A percentile compares a stretch with the other conserved stretches of the same genome.
These are phyloP conservation scores for Papilio glaucus DNA, from an alignment of 1,140 invertebrate species.

Conservation along the genomic window DNA sequence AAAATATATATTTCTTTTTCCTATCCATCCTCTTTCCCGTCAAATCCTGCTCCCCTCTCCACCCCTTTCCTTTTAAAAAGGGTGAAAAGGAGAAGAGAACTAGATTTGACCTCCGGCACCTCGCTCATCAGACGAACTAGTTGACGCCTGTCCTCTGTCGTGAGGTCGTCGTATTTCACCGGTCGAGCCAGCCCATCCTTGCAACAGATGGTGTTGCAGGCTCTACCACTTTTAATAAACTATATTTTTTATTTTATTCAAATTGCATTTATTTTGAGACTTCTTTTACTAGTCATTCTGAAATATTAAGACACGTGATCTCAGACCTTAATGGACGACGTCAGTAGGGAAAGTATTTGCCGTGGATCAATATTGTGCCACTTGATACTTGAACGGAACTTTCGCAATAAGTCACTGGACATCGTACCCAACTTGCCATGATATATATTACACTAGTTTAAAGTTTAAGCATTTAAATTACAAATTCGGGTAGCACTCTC, in stretches of 20 bases:
- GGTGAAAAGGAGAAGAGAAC: no score
- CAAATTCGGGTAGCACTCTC: background rate
- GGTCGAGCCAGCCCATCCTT: no score
- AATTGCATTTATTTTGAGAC: background rate
- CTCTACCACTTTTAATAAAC: no score
- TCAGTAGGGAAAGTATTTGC: background rate
- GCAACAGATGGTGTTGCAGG: no score
- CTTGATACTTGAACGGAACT: constrained; percentile 6
- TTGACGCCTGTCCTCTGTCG: no score
- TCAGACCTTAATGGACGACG: background rate
- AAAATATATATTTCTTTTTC: no score
- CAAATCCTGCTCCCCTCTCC: no score
- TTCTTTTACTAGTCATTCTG: background rate
- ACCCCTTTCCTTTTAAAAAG: no score
- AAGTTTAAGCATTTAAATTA: background rate
- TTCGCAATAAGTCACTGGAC: background rate
- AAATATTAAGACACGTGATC: background rate
- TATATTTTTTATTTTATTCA: background rate
- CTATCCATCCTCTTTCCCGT: no score
- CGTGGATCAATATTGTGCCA: constrained; percentile 2
- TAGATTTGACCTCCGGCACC: no score
- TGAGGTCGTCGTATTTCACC: no score
- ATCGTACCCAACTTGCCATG: background rate
- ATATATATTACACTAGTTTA: constrained; percentile 9
- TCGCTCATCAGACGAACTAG: no score